Evolutionary conservation across 2,797 vertebrate species (phyloP), one percentile per base, ranked within the genome.

Genomic region (Brachyrhaphis roseni): DNA sequence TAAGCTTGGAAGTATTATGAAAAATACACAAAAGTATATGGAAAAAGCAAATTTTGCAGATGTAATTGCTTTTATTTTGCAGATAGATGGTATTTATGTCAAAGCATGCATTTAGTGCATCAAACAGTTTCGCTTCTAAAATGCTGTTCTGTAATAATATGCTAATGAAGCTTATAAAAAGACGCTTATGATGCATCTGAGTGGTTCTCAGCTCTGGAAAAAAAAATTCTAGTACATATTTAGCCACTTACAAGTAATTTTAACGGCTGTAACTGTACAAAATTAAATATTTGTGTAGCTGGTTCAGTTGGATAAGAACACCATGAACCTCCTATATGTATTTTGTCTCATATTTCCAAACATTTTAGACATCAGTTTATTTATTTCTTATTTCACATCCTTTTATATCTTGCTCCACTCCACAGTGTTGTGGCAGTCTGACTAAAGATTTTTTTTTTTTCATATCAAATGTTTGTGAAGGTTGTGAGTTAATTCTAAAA

Each of bases 401-500:
- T 72, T 8, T 36, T 81, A 53, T 72, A 74, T 59, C 57, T 0
- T 3, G 11, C 31, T 80, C 26, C 46, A 13, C 47, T 78, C 4
- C 3, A 76, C 76, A 71, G 74, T 73, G 45, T 81, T 81, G 75
- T 84, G 76, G 64, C 26, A 47, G 15, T 36, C 20, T 20, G 74
- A 89, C 82, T 36, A 80, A 82, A 82, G n/a, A 62, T 82, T 84
- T 78, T 77, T 78, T 78, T 28, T 13, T 28, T 59, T 59, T 31
- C 62, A 84, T 83, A 75, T 78, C 75, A 39, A 59, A 80, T 70
- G 74, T 85, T 88, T 86, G 45, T 57, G 81, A 82, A 82, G 72
- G 89, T 89, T 84, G 49, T n/a, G 70, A 86, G 90, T 88, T 87
- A 62, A 87, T 89, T 87, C 83, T 73, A 78, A 85, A 41, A 55